Conservation (phyloP, 2,113 vertebrate species). For the Phainopepla nitens region DNA sequence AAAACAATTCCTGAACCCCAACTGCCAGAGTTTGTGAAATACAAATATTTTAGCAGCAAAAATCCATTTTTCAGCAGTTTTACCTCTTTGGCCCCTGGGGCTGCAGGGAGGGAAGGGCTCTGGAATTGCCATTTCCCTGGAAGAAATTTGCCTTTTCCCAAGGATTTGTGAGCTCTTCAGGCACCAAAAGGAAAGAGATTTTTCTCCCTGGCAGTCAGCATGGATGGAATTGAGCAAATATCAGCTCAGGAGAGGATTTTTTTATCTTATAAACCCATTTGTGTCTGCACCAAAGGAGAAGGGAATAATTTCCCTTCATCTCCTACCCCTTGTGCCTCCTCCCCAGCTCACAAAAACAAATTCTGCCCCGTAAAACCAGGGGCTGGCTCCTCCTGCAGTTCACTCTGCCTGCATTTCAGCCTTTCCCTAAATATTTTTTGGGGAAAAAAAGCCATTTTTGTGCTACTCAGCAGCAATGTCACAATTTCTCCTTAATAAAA, state of each 20-base stretch:
- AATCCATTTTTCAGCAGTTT: neutral
- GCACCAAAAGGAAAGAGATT: neutral
- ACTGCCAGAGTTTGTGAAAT: neutral
- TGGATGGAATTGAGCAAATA: neutral
- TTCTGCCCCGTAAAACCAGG: accelerated
- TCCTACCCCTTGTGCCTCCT: neutral
- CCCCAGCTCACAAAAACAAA: accelerated
- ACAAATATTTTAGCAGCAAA: accelerated
- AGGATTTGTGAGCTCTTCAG: accelerated
- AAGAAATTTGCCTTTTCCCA: neutral
- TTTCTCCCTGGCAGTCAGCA: neutral
- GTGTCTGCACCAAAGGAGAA: neutral
- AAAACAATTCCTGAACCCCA: no score
- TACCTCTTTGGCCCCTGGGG: neutral
- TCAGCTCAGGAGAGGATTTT: neutral
- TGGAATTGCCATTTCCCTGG: neutral
- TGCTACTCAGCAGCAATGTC: neutral
- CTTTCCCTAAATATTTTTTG: neutral
- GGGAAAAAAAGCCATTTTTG: accelerated
- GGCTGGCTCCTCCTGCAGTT: neutral
- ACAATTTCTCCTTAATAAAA: neutral
- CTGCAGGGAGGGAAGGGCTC: neutral
- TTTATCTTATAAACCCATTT: neutral
- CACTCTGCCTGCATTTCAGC: neutral
- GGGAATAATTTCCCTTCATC: neutral